Base-by-base conservation (phyloP, 2,797 vertebrate genomes). In the Scolopax rusticola region DNA sequence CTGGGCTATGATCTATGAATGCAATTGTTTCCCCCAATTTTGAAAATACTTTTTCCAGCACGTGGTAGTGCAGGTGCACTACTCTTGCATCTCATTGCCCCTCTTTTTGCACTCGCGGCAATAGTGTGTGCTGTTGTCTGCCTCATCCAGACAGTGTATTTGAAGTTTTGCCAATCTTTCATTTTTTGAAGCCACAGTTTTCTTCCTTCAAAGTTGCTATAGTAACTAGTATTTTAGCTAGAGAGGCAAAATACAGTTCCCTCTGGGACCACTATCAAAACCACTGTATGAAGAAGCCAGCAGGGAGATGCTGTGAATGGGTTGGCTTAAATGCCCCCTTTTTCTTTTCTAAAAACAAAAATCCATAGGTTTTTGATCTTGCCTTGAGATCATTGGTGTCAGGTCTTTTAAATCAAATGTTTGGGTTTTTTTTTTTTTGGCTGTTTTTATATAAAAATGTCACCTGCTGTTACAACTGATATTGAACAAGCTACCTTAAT, bases 361-460 rank as follows among this genome's bases (percentile, higher is more conserved):
- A 97, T 98, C 88, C 82, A 73, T 96, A 94, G 87, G 86, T 96
- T 74, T 91, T 96, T 94, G 96, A 97, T 97, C 97, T 96, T 97
- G 91, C 94, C 94, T 96, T 97, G 96, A 97, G 97, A 97, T 97
- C 97, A 95, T 71, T 96, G 97, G 96, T 98, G 96, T 98, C 97
- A 97, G 98, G 98, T 98, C 93, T 98, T 96, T 97, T 96, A 97
- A 98, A 94, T 97, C 97, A 97, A 96, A 96, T 94, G 67, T 97
- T 97, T 92, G 74, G 24, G 12, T 7, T 54, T 33, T 63, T 89
- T 88, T 92, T 96, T 78, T 96, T 98, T 97, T 97, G 96, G 93
- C 96, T 98, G 96, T 98, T 98, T 98, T 98, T 98, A 97, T 98
- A 98, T 98, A 95, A 97, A 96, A 98, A 95, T 97, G 97, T 97